Evolutionary conservation across 2,888 invertebrate species (phyloP), one percentile per base, ranked within the genome.

Genomic region (Steromphala cineraria): DNA sequence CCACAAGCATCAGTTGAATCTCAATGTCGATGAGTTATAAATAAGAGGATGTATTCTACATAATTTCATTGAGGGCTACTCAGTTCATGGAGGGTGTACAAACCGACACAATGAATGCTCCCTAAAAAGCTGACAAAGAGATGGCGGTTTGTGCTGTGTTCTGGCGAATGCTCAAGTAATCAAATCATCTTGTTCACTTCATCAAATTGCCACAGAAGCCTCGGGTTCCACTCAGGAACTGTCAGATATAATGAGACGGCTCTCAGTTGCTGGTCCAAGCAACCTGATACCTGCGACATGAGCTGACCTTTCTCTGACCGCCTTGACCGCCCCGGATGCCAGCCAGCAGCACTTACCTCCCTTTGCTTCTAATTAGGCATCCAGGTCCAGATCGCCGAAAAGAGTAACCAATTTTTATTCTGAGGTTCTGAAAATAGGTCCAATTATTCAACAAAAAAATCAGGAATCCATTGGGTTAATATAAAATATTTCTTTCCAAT

Each of bases 111-210:
- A n/a, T 28, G 71, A 71, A 71, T 71, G 19, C 71, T 36, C 31
- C 19, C 19, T 71, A 31, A 71, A 40, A 71, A 71, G 36, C 19
- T 71, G 36, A 71, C 71, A 71, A 67, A 67, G 67, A 71, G 71
- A 36, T 71, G 36, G 17, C n/a, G 36, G 36, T 17, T 31, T 71
- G 28, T 8, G 71, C 28, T 71, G 40, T 36, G 36, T 40, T 40
- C 71, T 40, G 40, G 36, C 40, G 71, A 71, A n/a, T 31, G n/a
- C 28, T 19, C 19, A 5, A 19, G 36, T 71, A 71, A 71, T 36
- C 31, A 71, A 71, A 71, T 71, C 71, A 71, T 71, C 71, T 71
- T 71, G 71, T 71, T 71, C 36, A 71, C 40, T 71, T 71, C 71
- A 71, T 71, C 71, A 40, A 71, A 36, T 71, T 71, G 71, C 36